Evolutionary conservation across 2,113 vertebrate species (phyloP).

Genomic region (Lagopus leucura): DNA sequence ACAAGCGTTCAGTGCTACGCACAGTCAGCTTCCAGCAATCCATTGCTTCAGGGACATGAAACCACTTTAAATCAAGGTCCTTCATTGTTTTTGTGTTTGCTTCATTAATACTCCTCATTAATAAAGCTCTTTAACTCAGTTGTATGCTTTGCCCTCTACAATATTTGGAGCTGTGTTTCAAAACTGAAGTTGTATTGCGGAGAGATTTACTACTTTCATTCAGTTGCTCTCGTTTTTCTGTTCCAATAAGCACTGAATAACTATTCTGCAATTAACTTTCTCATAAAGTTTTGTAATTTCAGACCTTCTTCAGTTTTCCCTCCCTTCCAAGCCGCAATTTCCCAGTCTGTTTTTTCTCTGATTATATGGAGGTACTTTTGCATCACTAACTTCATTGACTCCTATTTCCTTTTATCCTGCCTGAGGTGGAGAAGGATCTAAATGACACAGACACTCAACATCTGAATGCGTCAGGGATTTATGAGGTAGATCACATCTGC

Average conservation of each 20-base stretch:
- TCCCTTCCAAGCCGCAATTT: neutral
- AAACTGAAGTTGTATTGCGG: neutral
- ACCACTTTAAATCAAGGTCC: neutral
- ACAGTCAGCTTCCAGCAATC: neutral
- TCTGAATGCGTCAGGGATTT: neutral
- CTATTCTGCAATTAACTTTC: neutral
- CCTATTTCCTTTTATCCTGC: neutral
- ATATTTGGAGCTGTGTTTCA: neutral
- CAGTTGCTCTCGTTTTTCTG: neutral
- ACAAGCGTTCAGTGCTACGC: accelerated
- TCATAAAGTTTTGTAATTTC: neutral
- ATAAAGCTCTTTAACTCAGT: neutral
- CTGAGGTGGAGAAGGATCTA: neutral
- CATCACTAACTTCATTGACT: neutral
- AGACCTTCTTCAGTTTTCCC: neutral
- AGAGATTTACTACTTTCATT: neutral
- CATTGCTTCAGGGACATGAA: neutral
- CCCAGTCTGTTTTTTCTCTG: neutral
- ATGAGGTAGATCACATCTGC: neutral
- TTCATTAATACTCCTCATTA: neutral
- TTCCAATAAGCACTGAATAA: neutral
- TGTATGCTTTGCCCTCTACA: neutral
- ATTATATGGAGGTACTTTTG: neutral
- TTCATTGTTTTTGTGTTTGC: neutral
- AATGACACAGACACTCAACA: neutral